These are phyloP conservation scores for Andrena bucephala DNA, from an alignment of 2,888 invertebrate genomes.

Conservation along the genomic window DNA sequence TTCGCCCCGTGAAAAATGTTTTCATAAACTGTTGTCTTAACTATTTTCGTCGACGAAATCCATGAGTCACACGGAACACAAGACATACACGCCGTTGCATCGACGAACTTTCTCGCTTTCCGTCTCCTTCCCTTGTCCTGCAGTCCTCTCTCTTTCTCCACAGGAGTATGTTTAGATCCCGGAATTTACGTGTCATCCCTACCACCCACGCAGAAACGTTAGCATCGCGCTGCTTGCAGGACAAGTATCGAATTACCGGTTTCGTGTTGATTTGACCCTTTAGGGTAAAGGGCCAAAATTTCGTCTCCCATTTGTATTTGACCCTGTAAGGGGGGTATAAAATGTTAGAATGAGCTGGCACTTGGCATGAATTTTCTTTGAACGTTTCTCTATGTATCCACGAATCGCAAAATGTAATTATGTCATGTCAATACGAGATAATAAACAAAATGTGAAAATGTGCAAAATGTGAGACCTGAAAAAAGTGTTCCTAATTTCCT, in stretches of 20 bases:
- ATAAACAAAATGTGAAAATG: no score
- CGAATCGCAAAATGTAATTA: background rate
- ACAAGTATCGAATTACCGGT: constrained; percentile 77
- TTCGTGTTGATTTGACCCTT: constrained; percentile 35
- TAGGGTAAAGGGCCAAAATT: constrained; percentile 6
- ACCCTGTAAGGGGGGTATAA: no score
- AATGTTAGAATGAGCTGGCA: no score
- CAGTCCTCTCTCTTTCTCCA: constrained; percentile 33
- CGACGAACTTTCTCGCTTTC: constrained; percentile 50
- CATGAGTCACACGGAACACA: constrained; percentile 71
- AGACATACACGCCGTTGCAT: constrained; percentile 49
- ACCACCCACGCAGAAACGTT: constrained; percentile 51
- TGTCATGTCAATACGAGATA: no score
- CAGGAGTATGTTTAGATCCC: constrained; percentile 80
- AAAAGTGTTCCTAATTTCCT: no score
- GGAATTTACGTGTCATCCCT: constrained; percentile 73
- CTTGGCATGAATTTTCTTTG: no score
- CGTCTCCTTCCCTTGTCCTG: constrained; percentile 26
- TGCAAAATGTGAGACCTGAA: background rate
- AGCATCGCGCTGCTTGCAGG: constrained; percentile 52
- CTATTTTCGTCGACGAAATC: constrained; percentile 74
- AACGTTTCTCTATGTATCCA: no score
- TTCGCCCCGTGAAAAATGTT: constrained; percentile 32
- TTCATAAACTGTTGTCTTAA: constrained; percentile 37
- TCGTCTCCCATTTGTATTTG: no score